Evolutionary conservation across 2,888 invertebrate genomes (phyloP).

Genomic region (Listrodromus nycthemerus): DNA sequence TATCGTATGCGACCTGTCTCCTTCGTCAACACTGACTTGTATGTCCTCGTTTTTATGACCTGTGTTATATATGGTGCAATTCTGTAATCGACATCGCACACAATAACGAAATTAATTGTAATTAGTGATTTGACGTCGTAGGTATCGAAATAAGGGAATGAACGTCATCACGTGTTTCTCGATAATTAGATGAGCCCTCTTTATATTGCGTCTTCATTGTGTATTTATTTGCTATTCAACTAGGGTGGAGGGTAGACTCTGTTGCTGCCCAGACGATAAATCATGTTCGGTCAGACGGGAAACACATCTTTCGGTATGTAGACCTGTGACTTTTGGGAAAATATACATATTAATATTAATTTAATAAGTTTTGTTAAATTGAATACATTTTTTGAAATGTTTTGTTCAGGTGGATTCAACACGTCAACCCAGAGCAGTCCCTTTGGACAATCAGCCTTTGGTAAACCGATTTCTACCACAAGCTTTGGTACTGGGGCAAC

Average conservation of each 20-base stretch:
- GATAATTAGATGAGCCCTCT: constrained; percentile 4
- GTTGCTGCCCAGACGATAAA: constrained; percentile 47
- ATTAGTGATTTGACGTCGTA: constrained; percentile 11
- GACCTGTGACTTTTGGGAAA: constrained; percentile 26
- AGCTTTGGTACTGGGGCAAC: constrained; percentile 88
- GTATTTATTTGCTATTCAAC: constrained; percentile 1
- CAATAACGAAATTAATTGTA: background rate
- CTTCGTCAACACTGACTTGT: constrained; percentile 1
- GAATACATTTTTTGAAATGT: constrained; percentile 28
- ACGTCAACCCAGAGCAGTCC: constrained; percentile 85
- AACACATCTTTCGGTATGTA: constrained; percentile 84
- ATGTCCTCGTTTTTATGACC: background rate
- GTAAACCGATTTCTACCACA: constrained; percentile 86
- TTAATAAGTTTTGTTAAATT: constrained; percentile 1
- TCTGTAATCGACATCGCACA: background rate
- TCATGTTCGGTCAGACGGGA: constrained; percentile 81
- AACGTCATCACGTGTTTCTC: constrained; percentile 5
- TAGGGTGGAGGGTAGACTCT: constrained; percentile 13
- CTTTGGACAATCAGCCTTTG: constrained; percentile 86
- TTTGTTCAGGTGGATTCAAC: constrained; percentile 85
- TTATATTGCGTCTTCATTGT: constrained; percentile 8
- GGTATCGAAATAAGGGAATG: constrained; percentile 8
- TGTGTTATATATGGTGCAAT: constrained; percentile 12
- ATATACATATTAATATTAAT: background rate
- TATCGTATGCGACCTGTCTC: constrained; percentile 36